Evolutionary conservation across 2,888 invertebrate species (phyloP), one percentile per base, ranked within the genome.

Genomic region (Conistra vaccinii): DNA sequence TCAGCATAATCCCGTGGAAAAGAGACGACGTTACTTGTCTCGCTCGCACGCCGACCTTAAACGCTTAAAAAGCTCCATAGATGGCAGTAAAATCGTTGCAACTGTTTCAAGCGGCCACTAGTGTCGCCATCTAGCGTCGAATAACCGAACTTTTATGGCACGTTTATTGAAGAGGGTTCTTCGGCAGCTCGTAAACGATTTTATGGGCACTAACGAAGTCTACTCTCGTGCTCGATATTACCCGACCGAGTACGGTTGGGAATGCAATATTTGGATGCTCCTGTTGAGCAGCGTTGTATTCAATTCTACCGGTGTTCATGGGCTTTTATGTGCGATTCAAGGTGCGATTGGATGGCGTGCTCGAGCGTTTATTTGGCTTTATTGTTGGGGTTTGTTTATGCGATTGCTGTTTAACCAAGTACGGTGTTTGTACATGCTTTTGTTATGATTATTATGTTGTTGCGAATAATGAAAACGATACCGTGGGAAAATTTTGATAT

Each of bases 301-400:
- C 94, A 96, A 96, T 96, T 96, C 91, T 91, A 94, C 94, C 94
- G 95, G 95, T 94, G 94, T 95, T 95, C 95, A 94, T 94, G 94
- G 93, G 94, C 94, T 94, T 96, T 96, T 96, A 96, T 96, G 95
- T 95, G 95, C 95, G 96, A 96, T 96, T 96, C 96, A 95, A 96
- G 96, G 96, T 96, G 96, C 95, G 96, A 96, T 96, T 96, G 96
- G 96, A 96, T 96, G 96, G 96, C 95, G 95, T 96, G 95, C 96
- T 96, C 88, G 94, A 95, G 93, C 94, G 96, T 96, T 96, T 96
- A 96, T 96, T 96, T 96, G 95, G 94, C 95, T 96, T 96, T 96
- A 96, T 96, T 96, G 96, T 96, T 93, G 95, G 96, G 96, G 96
- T 96, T 96, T 96, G 96, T 96, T 96, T 96, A 96, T 96, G 95